Conservation (phyloP, 2,797 vertebrate species). For the Phoebastria nigripes region DNA sequence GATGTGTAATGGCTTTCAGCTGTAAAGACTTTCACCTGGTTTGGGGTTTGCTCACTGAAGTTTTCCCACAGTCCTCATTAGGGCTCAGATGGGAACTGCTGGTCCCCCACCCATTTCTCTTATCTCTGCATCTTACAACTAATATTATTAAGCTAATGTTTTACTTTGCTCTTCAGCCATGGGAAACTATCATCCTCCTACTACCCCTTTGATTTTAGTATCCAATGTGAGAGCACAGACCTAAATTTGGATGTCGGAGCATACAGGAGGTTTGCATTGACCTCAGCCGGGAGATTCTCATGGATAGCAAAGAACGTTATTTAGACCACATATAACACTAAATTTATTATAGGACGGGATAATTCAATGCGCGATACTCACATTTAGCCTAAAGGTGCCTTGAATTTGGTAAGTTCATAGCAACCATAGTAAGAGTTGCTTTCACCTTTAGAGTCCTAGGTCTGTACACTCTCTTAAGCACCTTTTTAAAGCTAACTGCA, state of each 20-base stretch:
- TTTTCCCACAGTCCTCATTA: constrained; percentile 56
- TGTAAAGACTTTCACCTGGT: not conserved
- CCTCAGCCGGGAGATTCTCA: constrained; percentile 6
- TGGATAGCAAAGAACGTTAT: not conserved
- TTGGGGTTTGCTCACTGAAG: constrained; percentile 3
- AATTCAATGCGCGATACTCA: not conserved
- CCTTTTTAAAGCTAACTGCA: not conserved
- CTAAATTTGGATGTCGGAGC: not conserved
- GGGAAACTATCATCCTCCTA: constrained; percentile 18
- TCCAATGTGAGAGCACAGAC: not conserved
- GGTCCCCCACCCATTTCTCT: constrained; percentile 32
- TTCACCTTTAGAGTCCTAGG: not conserved
- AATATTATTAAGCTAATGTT: constrained; percentile 44
- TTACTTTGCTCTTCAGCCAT: constrained; percentile 30
- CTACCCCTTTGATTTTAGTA: constrained; percentile 18
- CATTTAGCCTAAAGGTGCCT: not conserved
- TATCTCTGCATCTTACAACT: constrained; percentile 36
- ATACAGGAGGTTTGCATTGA: not conserved
- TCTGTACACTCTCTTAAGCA: not conserved
- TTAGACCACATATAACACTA: not conserved
- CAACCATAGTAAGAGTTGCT: not conserved
- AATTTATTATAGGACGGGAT: not conserved
- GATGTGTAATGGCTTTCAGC: constrained; percentile 1
- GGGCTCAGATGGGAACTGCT: constrained; percentile 33
- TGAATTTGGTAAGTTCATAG: not conserved